Evolutionary conservation across 2,888 invertebrate genomes (phyloP).

Genomic region (Malachius bipustulatus): DNA sequence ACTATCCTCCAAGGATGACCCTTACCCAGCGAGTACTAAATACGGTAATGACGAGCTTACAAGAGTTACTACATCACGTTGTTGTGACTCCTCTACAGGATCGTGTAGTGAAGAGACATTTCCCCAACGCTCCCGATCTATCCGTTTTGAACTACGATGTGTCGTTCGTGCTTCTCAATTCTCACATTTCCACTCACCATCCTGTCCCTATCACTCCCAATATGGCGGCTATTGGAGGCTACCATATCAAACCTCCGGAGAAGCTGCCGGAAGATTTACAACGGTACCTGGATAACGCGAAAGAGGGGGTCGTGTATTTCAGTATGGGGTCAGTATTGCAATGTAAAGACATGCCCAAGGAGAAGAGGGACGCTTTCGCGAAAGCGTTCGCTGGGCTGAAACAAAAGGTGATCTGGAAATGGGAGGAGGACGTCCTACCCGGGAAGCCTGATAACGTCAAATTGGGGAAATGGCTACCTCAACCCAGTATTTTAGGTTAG

Average conservation of each 20-base stretch:
- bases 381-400: slow-evolving; percentile 47
- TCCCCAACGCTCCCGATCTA: slow-evolving; percentile 23
- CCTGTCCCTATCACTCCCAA: slow-evolving; percentile 42
- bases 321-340: slow-evolving; percentile 49
- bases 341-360: slow-evolving; percentile 42
- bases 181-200: slow-evolving; percentile 40
- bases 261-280: slow-evolving; percentile 37
- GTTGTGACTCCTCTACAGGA: slow-evolving; percentile 20
- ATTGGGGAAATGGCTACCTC: slow-evolving; percentile 32
- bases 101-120: slow-evolving; percentile 22
- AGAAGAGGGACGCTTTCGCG: slow-evolving; percentile 42
- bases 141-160: slow-evolving; percentile 23
- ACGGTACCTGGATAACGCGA: slow-evolving; percentile 40
- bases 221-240: slow-evolving; percentile 45
- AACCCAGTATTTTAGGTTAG: slow-evolving; percentile 16
- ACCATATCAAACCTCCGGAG: slow-evolving; percentile 32
- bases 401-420: slow-evolving; percentile 42
- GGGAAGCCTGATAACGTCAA: slow-evolving; percentile 35
- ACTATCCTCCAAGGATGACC: slow-evolving; percentile 28
- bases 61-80: slow-evolving; percentile 15
- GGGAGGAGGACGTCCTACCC: slow-evolving; percentile 37
- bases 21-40: slow-evolving; percentile 44
- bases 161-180: slow-evolving; percentile 26
- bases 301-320: slow-evolving; percentile 44
- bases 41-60: slow-evolving; percentile 30